Conservation (phyloP, 1,140 invertebrate genomes). For the Psix sp. region DNA sequence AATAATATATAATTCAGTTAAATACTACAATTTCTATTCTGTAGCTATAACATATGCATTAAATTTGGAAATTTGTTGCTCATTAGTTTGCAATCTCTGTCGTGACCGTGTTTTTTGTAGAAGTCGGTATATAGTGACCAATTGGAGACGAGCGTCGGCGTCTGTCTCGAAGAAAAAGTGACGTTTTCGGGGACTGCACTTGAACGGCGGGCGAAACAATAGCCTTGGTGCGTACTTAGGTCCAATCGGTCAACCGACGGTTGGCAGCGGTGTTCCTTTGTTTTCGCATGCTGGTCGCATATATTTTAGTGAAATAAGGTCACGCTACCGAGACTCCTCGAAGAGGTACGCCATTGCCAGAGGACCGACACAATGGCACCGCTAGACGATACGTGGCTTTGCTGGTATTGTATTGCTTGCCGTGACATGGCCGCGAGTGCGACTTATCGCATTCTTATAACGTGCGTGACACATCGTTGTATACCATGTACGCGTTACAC, state of each 20-base stretch:
- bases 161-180: constrained; percentile 43
- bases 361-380: constrained; percentile 68
- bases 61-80: not conserved
- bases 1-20: no score
- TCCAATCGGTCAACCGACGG: constrained; percentile 62
- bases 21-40: no score
- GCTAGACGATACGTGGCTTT: constrained; percentile 58
- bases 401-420: constrained; percentile 56
- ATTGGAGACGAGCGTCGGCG: constrained; percentile 34
- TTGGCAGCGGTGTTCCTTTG: constrained; percentile 58
- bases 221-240: constrained; percentile 61
- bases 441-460: constrained; percentile 74
- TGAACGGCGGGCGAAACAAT: constrained; percentile 60
- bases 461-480: constrained; percentile 67
- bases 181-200: constrained; percentile 44
- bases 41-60: no score
- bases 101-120: constrained; percentile 27
- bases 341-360: constrained; percentile 61
- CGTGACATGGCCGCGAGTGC: constrained; percentile 64
- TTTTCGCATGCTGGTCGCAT: constrained; percentile 68
- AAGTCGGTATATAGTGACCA: constrained; percentile 28
- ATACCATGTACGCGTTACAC: constrained; percentile 50
- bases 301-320: constrained; percentile 73
- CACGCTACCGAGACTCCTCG: constrained; percentile 64
- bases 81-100: not conserved